Base-by-base conservation (phyloP, 1,140 invertebrate genomes). In the Teleopsis dalmanni region DNA sequence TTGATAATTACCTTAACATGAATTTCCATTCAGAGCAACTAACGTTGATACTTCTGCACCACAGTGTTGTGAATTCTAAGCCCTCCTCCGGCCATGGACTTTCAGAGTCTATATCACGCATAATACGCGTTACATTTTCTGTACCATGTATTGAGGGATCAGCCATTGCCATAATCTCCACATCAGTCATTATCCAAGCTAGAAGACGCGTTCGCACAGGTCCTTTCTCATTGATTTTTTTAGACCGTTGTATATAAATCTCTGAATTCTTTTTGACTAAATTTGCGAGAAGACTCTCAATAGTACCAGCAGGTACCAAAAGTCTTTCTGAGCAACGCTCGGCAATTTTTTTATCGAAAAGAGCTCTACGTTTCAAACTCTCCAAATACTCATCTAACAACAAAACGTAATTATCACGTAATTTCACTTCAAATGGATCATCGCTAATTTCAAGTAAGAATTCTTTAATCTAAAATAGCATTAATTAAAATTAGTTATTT, bases 341-440 rank as follows among this genome's bases (percentile, higher is more conserved):
- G 55, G 79, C 71, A 6, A 80, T 73, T 72, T 78, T 64, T 5
- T 86, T 80, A 60, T 96, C 92, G 13, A 98, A 73, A 73, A 96
- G 87, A 46, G 87, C 81, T 50, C 86, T 80, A n/a, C 96, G 74
- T 65, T 96, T 95, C 52, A 94, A 76, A 62, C 88, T 93, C 65
- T 99, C 95, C 59, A 90, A 85, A 57, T 94, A 95, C 71, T 99
- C 96, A 66, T 99, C 95, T 62, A 93, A 92, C 18, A 97, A 64
- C 1, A 98, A 74, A 63, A 97, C 94, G 70, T 94, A 98, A 71
- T 97, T 98, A 59, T 97, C 91, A 2, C 93, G 79, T 3, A 99
- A 74, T 62, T 91, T 92, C 1, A 98, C 92, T 76, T 99, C 95
- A 68, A 99, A 98, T 2, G 94, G 93, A 82, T 99, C 95, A 71